Conservation (phyloP, 2,888 invertebrate genomes). For the Tinea semifulvella region DNA sequence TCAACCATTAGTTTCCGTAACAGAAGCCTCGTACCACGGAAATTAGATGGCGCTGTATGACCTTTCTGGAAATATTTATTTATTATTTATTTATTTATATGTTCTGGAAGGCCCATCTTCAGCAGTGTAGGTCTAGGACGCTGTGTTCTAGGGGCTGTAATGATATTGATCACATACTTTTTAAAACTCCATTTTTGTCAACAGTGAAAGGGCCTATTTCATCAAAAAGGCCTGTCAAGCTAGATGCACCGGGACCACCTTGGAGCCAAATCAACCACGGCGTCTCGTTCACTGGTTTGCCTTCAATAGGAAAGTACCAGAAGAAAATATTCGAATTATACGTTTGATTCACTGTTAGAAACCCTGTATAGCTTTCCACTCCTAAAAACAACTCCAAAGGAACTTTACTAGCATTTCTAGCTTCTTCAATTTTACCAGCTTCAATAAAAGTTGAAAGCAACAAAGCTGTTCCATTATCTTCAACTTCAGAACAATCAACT, state of each 20-base stretch:
- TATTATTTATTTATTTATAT: no score
- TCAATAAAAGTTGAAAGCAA: conserved; percentile 47
- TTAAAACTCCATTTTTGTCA: conserved; percentile 17
- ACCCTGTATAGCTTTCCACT: conserved; percentile 60
- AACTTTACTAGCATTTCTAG: conserved; percentile 36
- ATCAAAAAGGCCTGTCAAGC: conserved; percentile 53
- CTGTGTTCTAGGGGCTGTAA: no score
- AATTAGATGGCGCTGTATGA: no score
- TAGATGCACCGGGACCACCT: conserved; percentile 85
- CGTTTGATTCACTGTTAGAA: conserved; percentile 76
- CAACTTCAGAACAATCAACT: background rate
- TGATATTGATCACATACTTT: no score
- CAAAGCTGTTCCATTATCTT: conserved; percentile 36
- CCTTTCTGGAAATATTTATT: no score
- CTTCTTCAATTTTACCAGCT: conserved; percentile 39
- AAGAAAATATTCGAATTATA: conserved; percentile 82
- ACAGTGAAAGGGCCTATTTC: conserved; percentile 48
- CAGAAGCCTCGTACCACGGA: no score
- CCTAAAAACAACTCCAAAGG: conserved; percentile 38
- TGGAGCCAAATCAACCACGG: conserved; percentile 90
- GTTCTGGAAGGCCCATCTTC: no score
- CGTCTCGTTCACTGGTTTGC: conserved; percentile 41
- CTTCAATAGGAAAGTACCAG: conserved; percentile 78
- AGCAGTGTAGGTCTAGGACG: no score
- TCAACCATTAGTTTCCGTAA: no score